These are phyloP conservation scores for Pyralis farinalis DNA, from an alignment of 2,888 invertebrate genomes.

Conservation along the genomic window DNA sequence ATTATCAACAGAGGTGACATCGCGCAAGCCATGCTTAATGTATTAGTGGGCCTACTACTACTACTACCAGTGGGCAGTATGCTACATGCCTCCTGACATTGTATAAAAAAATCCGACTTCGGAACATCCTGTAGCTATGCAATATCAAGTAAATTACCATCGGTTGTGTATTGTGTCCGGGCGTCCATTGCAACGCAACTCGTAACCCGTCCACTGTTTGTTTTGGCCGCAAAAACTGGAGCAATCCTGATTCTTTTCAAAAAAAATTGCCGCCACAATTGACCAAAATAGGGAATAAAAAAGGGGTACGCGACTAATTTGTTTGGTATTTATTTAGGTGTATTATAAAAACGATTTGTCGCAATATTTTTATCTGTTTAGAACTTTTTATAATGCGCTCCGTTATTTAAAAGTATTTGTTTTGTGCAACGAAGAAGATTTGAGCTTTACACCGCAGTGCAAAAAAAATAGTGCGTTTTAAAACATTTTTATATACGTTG, in stretches of 20 bases:
- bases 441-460: too few species aligned
- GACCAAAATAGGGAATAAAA: conserved; percentile 30
- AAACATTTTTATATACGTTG: too few species aligned
- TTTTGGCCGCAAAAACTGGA: conserved; percentile 57
- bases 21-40: too few species aligned
- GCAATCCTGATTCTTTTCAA: conserved; percentile 35
- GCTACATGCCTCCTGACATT: too few species aligned
- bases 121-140: conserved; percentile 47
- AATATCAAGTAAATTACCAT: too few species aligned
- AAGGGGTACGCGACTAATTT: conserved; percentile 29
- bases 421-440: neutral
- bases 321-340: conserved; percentile 37
- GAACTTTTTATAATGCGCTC: neutral
- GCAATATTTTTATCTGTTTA: conserved; percentile 1
- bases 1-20: too few species aligned
- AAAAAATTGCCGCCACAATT: conserved; percentile 29
- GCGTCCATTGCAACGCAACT: conserved; percentile 37
- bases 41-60: too few species aligned
- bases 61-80: too few species aligned
- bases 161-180: conserved; percentile 42
- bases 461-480: too few species aligned
- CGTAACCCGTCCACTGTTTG: conserved; percentile 36
- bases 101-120: neutral
- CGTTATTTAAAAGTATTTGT: neutral
- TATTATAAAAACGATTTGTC: neutral